These are phyloP conservation scores for Tympanuchus pallidicinctus DNA, from an alignment of 2,113 vertebrate species.

Conservation along the genomic window DNA sequence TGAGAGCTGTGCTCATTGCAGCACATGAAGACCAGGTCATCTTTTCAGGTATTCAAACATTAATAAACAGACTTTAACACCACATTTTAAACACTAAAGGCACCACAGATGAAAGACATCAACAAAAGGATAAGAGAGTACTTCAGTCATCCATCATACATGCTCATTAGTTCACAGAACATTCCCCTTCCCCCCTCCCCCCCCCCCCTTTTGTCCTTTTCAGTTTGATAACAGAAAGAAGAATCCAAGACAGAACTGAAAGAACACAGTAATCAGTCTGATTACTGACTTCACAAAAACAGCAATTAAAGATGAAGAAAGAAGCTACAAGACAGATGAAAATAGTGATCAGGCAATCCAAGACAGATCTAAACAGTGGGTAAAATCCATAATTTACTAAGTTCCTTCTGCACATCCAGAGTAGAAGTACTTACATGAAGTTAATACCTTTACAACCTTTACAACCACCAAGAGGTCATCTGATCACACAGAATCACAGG, in stretches of 20 bases:
- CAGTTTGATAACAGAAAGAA: not conserved
- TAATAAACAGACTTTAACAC: not conserved
- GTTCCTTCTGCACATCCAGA: not conserved
- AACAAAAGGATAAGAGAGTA: not conserved
- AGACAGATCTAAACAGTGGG: not conserved
- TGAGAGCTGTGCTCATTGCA: not conserved
- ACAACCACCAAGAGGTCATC: accelerated
- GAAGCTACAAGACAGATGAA: not conserved
- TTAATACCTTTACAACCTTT: not conserved
- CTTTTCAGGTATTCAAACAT: not conserved
- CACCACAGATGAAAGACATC: not conserved
- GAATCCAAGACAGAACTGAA: not conserved
- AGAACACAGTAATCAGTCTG: not conserved
- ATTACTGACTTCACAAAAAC: not conserved
- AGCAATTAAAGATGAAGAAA: not conserved
- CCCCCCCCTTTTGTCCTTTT: not conserved
- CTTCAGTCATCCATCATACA: not conserved
- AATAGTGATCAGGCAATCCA: not conserved
- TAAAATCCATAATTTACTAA: not conserved
- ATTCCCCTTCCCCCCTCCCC: not conserved
- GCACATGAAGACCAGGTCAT: not conserved
- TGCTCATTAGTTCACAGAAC: accelerated
- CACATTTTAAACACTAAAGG: not conserved
- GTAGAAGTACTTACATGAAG: not conserved
- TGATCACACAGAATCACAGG: not conserved